Evolutionary conservation across 2,797 vertebrate species (phyloP), one percentile per base, ranked within the genome.

Genomic region (Falco naumanni): DNA sequence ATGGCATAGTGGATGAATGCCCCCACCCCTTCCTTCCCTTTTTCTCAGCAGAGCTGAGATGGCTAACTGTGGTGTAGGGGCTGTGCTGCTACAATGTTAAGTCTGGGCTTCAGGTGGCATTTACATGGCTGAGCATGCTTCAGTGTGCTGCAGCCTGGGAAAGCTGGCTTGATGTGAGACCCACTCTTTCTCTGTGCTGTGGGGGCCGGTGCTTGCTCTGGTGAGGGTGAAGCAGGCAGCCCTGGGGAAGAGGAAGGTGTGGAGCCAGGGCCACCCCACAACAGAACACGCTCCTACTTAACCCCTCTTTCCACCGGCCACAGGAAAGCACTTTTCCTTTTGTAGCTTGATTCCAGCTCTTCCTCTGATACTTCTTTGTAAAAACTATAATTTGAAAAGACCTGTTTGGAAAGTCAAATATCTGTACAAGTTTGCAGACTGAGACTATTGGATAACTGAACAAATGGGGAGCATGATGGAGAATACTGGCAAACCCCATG

Each of bases 1-100:
- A 66, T 84, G 86, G 84, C 86, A 82, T 6, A 79, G 69, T 13
- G 87, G 81, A 56, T 82, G 88, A 74, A 72, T 74, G 68, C 84
- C 48, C 64, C 48, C 85, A 34, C 93, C 81, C 60, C 84, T 96
- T 96, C 96, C 92, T 96, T 96, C 95, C 96, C 60, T 83, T 95
- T 95, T 92, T 82, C 59, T 84, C 74, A 87, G 59, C 66, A 72
- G 48, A 54, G 75, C 60, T 29, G 64, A 83, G 57, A 16, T 82
- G 78, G 56, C 86, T 77, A 13, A 33, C 60, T 57, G 41, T 56
- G 76, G 56, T 77, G 56, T 77, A 66, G 78, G n/a, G 33, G 13
- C 50, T 34, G 10, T 41, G 48, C 78, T 83, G 51, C 60, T 50
- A 0, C 11, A 3, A 0, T 64, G 25, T 24, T 7, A 0, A 28